Evolutionary conservation across 2,113 vertebrate species (phyloP).

Genomic region (Ahaetulla prasina): DNA sequence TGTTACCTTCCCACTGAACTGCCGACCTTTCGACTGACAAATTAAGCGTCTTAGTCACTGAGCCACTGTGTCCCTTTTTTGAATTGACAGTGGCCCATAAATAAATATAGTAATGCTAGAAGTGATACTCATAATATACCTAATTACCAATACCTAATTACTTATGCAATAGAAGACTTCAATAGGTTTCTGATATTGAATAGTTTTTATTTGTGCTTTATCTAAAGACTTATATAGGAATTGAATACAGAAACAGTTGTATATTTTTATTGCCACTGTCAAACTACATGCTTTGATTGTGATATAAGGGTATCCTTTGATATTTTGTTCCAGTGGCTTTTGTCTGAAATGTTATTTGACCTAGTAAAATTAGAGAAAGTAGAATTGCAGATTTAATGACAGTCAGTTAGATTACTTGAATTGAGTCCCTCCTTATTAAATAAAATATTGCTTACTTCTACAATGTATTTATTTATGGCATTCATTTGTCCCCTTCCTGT

Average conservation of each 20-base stretch:
- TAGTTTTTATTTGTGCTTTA: not conserved
- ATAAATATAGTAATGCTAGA: not conserved
- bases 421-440: not conserved
- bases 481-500: not conserved
- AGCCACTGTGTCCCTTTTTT: no score
- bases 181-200: not conserved
- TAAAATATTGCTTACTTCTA: not conserved
- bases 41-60: no score
- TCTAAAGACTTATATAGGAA: not conserved
- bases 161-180: not conserved
- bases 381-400: conserved; percentile 10
- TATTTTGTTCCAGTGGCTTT: conserved; percentile 14
- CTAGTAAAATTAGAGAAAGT: conserved; percentile 29
- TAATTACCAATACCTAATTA: not conserved
- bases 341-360: conserved; percentile 33
- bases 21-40: no score
- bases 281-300: not conserved
- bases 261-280: not conserved
- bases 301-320: conserved; percentile 9
- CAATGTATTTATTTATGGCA: not conserved
- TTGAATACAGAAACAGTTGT: not conserved
- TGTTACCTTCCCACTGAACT: no score
- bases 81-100: not conserved
- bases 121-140: not conserved
- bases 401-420: not conserved